Evolutionary conservation across 2,888 invertebrate species (phyloP), one percentile per base, ranked within the genome.

Genomic region (Aphelenchoides bicaudatus): DNA sequence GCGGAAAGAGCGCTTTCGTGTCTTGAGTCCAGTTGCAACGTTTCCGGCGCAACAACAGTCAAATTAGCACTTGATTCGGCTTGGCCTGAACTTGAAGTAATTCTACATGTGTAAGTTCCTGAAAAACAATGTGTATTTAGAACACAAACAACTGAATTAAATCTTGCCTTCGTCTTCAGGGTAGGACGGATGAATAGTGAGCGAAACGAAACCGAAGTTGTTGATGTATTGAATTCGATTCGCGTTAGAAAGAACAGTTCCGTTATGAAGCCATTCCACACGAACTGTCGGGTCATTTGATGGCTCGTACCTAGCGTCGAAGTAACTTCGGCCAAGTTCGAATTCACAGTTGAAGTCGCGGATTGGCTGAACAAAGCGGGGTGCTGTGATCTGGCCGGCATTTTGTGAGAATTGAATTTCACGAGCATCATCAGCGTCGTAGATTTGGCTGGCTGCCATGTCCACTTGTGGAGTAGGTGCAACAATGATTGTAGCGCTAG

Each of bases 141-240:
- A 8, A 10, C 10, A 13, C 43, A n/a, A 43, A 43, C n/a, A n/a
- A 10, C 6, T 19, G 10, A 19, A n/a, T n/a, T n/a, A n/a, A n/a
- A 6, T 13, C 1, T 43, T 48, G 16, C 94, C 96, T 80, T 93
- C 91, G 79, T 98, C 98, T 83, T 98, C 96, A n/a, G 96, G 94
- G 58, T 75, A 78, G 6, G 78, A 73, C 23, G 79, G 78, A 48
- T 75, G 69, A 48, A 79, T 66, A 1, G 69, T 67, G 6, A 79
- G 64, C 10, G 75, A 73, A n/a, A 73, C 74, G 30, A 70, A 75
- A 50, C 79, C 79, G 55, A 79, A 79, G 65, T 75, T 74, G 65
- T 78, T 71, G 56, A 67, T 65, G 16, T 66, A 70, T 59, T 72
- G 73, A 30, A 78, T 78, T 19, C 78, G 62, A 78, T 75, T 74